Evolutionary conservation across 2,113 vertebrate species (phyloP).

Genomic region (Camelus dromedarius): DNA sequence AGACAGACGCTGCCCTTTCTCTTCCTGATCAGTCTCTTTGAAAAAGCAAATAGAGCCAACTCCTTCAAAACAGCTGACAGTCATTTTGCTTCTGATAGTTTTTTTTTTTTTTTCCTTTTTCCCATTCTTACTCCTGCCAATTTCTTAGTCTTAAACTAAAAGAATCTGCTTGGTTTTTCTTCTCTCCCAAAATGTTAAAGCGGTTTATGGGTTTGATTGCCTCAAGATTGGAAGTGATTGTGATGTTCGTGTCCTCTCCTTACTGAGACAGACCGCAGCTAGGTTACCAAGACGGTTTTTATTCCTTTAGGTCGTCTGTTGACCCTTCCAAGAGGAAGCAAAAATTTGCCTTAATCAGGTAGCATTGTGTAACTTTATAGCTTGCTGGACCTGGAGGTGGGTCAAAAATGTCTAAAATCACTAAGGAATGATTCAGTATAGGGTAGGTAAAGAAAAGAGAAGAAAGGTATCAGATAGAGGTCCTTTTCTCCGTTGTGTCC

Average conservation of each 20-base stretch:
- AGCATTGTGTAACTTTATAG: not conserved
- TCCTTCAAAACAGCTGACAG: not conserved
- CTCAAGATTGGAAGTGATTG: not conserved
- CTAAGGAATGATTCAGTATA: not conserved
- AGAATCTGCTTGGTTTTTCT: not conserved
- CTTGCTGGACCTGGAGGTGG: not conserved
- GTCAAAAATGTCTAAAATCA: conserved; percentile 19
- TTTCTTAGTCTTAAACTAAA: conserved; percentile 12
- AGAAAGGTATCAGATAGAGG: not conserved
- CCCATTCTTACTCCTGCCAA: not conserved
- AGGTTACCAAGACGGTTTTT: not conserved
- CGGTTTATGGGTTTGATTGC: not conserved
- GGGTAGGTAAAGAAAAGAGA: not conserved
- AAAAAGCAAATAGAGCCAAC: not conserved
- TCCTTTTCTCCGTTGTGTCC: not conserved
- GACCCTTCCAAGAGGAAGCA: conserved; percentile 4
- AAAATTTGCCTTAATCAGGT: not conserved
- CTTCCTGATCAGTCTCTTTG: not conserved
- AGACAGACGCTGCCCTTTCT: not conserved
- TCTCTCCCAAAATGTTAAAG: not conserved
- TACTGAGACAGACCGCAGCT: not conserved
- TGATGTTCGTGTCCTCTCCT: not conserved
- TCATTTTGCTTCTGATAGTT: conserved; percentile 29
- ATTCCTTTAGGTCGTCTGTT: conserved; percentile 18
- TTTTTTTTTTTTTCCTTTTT: not conserved